Evolutionary conservation across 1,140 invertebrate genomes (phyloP).

Genomic region (Tetraneura akinire): DNA sequence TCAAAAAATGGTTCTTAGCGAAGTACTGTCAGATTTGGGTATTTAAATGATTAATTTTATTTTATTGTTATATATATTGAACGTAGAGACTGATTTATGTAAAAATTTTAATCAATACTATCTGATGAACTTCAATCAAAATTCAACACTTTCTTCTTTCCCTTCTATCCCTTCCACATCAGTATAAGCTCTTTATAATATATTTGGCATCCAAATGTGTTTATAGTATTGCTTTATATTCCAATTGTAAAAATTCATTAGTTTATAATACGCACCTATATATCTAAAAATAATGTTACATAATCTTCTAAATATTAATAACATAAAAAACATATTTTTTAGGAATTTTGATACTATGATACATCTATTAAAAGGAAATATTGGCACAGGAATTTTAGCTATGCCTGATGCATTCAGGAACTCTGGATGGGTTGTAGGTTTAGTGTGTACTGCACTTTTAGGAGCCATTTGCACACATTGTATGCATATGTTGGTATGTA

Average conservation of each 20-base stretch:
- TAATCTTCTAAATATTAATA: not conserved
- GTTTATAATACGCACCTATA: not conserved
- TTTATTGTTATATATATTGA: no score
- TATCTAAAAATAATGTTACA: not conserved
- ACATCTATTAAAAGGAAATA: conserved; percentile 79
- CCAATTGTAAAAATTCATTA: not conserved
- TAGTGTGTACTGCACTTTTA: conserved; percentile 72
- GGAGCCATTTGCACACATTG: conserved; percentile 81
- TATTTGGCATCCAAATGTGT: no score
- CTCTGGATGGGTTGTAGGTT: conserved; percentile 74
- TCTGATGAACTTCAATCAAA: no score
- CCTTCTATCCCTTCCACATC: no score
- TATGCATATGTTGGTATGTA: conserved; percentile 79
- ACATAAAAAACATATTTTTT: conserved; percentile 53
- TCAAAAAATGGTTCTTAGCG: no score
- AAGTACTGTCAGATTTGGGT: no score
- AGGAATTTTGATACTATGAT: conserved; percentile 79
- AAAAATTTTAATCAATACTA: no score
- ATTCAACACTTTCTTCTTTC: no score
- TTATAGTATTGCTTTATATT: no score
- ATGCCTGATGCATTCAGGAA: conserved; percentile 86
- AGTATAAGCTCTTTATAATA: no score
- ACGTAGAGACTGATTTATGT: no score
- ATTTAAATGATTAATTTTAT: no score
- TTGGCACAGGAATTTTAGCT: conserved; percentile 79